A percentile compares a stretch with the other conserved stretches of the same genome.
Conservation (phyloP, 2,888 invertebrate genomes). For the Lasiommata megera region DNA sequence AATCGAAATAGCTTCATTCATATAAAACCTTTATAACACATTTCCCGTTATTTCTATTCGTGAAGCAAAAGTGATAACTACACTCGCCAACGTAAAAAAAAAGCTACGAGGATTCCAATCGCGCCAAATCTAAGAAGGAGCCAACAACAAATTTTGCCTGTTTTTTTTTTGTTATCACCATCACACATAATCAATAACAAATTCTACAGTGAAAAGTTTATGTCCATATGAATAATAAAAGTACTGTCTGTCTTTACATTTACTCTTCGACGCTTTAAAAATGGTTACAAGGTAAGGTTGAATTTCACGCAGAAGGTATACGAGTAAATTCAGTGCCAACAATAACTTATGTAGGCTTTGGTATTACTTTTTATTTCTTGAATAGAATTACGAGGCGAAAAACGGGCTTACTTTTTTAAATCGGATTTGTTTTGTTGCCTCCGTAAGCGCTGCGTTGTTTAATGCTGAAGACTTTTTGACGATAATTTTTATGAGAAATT, state of each 20-base stretch:
- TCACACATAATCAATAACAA: background rate
- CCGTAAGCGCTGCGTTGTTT: slow-evolving; percentile 20
- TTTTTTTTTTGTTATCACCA: too few species aligned
- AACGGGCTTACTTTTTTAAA: slow-evolving; percentile 38
- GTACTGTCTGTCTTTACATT: background rate
- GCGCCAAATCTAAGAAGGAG: too few species aligned
- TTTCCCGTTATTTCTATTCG: too few species aligned
- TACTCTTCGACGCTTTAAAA: background rate
- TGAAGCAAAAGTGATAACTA: too few species aligned
- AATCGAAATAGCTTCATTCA: too few species aligned
- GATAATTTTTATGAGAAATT: background rate
- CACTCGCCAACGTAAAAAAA: too few species aligned
- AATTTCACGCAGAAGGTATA: background rate
- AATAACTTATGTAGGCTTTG: slow-evolving; percentile 17
- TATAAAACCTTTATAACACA: too few species aligned
- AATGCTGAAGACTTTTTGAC: slow-evolving; percentile 5
- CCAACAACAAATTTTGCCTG: too few species aligned
- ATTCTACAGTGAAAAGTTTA: too few species aligned
- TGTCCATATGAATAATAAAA: too few species aligned
- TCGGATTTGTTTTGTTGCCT: slow-evolving; percentile 36
- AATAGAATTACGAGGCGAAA: slow-evolving; percentile 34
- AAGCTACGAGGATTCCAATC: too few species aligned
- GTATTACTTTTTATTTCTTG: slow-evolving; percentile 18
- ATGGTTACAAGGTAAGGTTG: background rate
- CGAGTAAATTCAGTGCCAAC: slow-evolving; percentile 7